phyloP scores from a whole-genome alignment of 2,797 vertebrate species.

The Meda fulgida region DNA sequence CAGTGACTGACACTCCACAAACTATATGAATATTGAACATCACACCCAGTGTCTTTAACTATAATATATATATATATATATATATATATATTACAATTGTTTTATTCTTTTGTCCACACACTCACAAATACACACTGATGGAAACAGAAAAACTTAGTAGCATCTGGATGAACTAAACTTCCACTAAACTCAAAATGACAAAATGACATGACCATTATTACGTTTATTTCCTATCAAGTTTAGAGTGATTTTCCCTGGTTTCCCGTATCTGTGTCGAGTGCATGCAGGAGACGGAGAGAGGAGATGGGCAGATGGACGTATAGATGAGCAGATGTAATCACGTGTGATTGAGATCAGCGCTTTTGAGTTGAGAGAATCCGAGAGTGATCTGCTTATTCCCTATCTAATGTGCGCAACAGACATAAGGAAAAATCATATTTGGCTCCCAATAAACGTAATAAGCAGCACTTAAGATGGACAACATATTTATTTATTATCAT shows the following conservation, averaged over 20 bases:
- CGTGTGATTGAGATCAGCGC: slow-evolving; percentile 59
- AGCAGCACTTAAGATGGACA: slow-evolving; percentile 76
- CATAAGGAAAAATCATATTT: slow-evolving; percentile 78
- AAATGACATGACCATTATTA: slow-evolving; percentile 19
- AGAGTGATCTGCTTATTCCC: slow-evolving; percentile 67
- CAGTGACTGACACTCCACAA: background rate
- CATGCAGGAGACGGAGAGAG: slow-evolving; percentile 1
- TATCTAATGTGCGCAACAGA: slow-evolving; percentile 71
- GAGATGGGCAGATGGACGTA: slow-evolving; percentile 41
- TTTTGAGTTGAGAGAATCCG: slow-evolving; percentile 73
- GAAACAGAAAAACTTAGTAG: background rate
- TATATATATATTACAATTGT: background rate
- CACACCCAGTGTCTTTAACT: background rate
- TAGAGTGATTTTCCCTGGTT: slow-evolving; percentile 27
- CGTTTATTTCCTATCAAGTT: slow-evolving; percentile 10
- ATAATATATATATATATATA: too few species aligned
- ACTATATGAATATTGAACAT: background rate
- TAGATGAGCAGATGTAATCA: slow-evolving; percentile 53
- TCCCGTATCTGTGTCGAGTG: slow-evolving; percentile 21
- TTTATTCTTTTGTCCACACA: background rate
- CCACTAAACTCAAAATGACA: slow-evolving; percentile 14
- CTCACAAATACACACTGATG: background rate
- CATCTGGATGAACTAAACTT: slow-evolving; percentile 12
- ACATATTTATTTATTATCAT: slow-evolving; percentile 77
- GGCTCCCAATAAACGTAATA: slow-evolving; percentile 75